Conservation (phyloP, 1,140 invertebrate species). For the Rhagoletis pomonella region DNA sequence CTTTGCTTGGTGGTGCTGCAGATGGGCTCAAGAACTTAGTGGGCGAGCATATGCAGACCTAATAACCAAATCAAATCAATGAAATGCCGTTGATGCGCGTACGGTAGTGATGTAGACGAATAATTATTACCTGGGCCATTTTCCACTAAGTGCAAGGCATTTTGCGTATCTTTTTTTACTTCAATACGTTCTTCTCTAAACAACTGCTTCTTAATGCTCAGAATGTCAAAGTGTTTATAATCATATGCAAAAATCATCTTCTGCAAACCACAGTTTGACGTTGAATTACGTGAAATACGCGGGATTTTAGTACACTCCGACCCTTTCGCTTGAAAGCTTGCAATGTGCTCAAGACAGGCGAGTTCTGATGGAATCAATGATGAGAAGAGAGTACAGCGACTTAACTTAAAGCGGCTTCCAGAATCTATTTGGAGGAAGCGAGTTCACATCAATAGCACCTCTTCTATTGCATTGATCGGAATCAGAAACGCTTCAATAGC, state of each 20-base stretch:
- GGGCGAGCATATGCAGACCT: background rate
- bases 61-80: background rate
- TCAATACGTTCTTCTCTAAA: no score
- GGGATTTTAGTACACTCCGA: background rate
- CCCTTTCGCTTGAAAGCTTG: background rate
- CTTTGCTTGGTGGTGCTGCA: background rate
- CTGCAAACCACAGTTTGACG: no score
- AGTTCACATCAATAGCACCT: background rate
- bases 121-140: no score
- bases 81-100: background rate
- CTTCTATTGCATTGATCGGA: constrained; percentile 8
- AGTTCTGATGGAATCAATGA: background rate
- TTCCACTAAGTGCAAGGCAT: no score
- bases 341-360: background rate
- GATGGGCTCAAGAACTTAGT: no score
- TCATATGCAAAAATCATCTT: no score
- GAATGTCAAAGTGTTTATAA: no score
- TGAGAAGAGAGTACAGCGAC: background rate
- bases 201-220: no score
- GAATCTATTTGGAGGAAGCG: background rate
- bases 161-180: no score
- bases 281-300: background rate
- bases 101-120: no score
- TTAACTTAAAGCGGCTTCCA: no score
- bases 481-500: constrained; percentile 5